Evolutionary conservation across 2,888 invertebrate genomes (phyloP), one percentile per base, ranked within the genome.

Genomic region (Orchesellides sinensis): DNA sequence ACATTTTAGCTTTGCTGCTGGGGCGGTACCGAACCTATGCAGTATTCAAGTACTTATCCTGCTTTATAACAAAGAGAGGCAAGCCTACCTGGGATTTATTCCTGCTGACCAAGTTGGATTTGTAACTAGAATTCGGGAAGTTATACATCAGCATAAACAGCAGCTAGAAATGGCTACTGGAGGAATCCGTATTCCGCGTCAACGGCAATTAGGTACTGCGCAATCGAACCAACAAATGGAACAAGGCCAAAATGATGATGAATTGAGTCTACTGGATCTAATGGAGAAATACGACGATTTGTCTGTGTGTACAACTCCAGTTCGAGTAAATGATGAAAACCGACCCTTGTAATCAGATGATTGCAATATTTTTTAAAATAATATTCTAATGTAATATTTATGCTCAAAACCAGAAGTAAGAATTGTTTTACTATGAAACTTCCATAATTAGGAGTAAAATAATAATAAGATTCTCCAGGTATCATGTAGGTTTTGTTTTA

Each of bases 51-150:
- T 97, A n/a, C 91, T 97, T 54, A 94, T 97, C 83, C 91, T 97
- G 1, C 90, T 96, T 35, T 96, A 96, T 90, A 96, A 96, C 4
- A 93, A 94, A 0, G 96, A 96, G 88, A 95, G 96, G 90, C 93
- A 94, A 88, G 94, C 95, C 0, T 96, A 95, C 89, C 91, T 96
- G 23, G 97, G 96, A 1, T 95, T 96, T 89, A 96, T 97, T 88
- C 96, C 96, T 0, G 96, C 96, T 89, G 96, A 96, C 90, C 97
- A 97, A 90, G 93, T 93, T 0, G 95, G 94, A 0, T 96, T 96
- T 90, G 95, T 96, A 0, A 95, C 95, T 87, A 91, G 95, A 83
- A 91, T 96, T 2, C 91, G 94, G 4, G 95, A 94, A 91, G 94
- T 95, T 0, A 95, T 95, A 87, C 94, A 94, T 85, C 93, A 93